A percentile compares a stretch with the other conserved stretches of the same genome.
Conservation (phyloP, 2,888 invertebrate genomes). For the Mayetiola destructor region DNA sequence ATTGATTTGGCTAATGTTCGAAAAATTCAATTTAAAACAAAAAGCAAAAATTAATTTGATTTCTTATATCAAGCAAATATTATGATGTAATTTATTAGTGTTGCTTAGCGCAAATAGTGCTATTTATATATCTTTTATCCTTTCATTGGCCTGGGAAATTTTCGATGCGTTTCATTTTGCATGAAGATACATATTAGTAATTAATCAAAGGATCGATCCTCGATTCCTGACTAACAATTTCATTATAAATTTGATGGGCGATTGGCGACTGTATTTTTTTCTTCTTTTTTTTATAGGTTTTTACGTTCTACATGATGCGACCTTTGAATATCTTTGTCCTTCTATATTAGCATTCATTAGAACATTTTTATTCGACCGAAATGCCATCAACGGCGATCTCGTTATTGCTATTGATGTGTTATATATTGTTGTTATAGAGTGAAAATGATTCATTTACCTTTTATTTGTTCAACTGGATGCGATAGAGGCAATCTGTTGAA, state of each 20-base stretch:
- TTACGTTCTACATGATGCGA: too few species aligned
- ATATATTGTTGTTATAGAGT: too few species aligned
- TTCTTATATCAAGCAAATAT: slow-evolving; percentile 4
- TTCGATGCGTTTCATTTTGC: background rate
- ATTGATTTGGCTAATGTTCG: background rate
- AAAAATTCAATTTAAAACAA: slow-evolving; percentile 9
- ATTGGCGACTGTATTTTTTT: too few species aligned
- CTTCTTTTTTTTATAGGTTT: too few species aligned
- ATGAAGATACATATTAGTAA: background rate
- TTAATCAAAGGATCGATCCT: slow-evolving; percentile 6
- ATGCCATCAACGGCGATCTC: too few species aligned
- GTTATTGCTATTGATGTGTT: too few species aligned
- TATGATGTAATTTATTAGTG: slow-evolving; percentile 10
- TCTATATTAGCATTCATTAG: too few species aligned
- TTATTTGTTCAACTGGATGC: background rate
- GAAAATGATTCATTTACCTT: too few species aligned
- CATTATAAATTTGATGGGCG: too few species aligned
- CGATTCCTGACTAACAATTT: too few species aligned
- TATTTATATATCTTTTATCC: background rate
- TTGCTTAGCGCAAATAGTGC: slow-evolving; percentile 1
- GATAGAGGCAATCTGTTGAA: background rate
- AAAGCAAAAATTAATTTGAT: slow-evolving; percentile 5
- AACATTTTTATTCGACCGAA: too few species aligned
- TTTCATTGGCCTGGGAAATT: background rate
- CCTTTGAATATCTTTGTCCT: too few species aligned